Percentiles rank a stretch among this genome's conserved stretches.
Evolutionary conservation across 2,888 invertebrate species (phyloP).

Genomic region (Octonoba sinensis): DNA sequence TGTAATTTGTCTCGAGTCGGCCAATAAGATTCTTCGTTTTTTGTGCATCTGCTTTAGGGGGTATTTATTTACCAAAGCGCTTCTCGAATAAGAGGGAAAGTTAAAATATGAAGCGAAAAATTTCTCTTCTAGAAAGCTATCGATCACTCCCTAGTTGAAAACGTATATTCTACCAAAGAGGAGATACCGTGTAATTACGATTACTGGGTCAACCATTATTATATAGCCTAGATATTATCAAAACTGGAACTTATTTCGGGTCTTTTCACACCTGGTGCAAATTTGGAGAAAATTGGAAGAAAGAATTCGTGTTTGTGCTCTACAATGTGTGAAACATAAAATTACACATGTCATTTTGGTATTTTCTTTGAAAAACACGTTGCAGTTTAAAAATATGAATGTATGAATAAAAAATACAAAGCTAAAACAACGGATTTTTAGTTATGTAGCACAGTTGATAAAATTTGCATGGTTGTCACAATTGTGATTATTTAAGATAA

Average conservation of each 20-base stretch:
- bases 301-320: conserved; percentile 25
- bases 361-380: too few species aligned
- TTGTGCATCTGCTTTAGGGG: conserved; percentile 41
- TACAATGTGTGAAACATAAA: conserved; percentile 9
- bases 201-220: conserved; percentile 25
- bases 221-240: conserved; percentile 20
- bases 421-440: too few species aligned
- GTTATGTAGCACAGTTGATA: too few species aligned
- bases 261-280: conserved; percentile 51
- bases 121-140: conserved; percentile 28
- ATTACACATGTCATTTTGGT: too few species aligned
- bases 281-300: conserved; percentile 3
- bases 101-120: conserved; percentile 42
- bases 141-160: conserved; percentile 34
- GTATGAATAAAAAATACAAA: too few species aligned
- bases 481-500: too few species aligned
- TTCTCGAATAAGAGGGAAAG: conserved; percentile 26
- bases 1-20: conserved; percentile 53
- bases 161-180: conserved; percentile 26
- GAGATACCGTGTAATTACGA: conserved; percentile 61
- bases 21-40: conserved; percentile 1
- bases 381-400: too few species aligned
- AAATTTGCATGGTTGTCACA: too few species aligned
- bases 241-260: conserved; percentile 27
- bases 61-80: conserved; percentile 25